These are phyloP conservation scores for Mactra quadrangularis DNA, from an alignment of 1,140 invertebrate species.

Conservation along the genomic window DNA sequence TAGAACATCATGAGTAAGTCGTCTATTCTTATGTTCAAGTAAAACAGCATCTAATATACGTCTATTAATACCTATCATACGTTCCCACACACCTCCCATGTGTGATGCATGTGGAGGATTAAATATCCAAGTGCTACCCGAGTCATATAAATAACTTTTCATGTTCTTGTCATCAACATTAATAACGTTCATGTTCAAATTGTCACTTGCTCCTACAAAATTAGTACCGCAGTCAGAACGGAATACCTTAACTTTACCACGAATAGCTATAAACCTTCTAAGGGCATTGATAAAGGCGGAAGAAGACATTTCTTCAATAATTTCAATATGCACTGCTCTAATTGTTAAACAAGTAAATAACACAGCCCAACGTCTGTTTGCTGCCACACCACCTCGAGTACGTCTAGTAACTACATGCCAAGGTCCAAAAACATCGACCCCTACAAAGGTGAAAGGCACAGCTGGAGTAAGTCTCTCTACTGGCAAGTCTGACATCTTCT, in stretches of 20 bases:
- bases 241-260: conserved; percentile 62
- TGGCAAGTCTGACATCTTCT: conserved; percentile 55
- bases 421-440: conserved; percentile 61
- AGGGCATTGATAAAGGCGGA: conserved; percentile 70
- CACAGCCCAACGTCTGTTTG: conserved; percentile 66
- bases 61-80: neutral
- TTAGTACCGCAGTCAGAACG: conserved; percentile 69
- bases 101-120: conserved; percentile 38
- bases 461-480: conserved; percentile 41
- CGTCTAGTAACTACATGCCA: conserved; percentile 20
- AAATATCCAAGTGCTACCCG: neutral
- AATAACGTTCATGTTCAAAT: conserved; percentile 40
- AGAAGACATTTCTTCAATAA: conserved; percentile 65
- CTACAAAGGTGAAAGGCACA: conserved; percentile 55
- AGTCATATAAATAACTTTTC: neutral
- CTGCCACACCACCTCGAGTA: conserved; percentile 53
- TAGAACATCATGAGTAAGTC: neutral
- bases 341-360: conserved; percentile 68
- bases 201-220: conserved; percentile 64
- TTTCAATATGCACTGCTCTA: conserved; percentile 67
- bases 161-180: conserved; percentile 32
- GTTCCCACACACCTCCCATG: conserved; percentile 35
- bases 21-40: neutral
- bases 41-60: conserved; percentile 2
- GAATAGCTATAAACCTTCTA: conserved; percentile 60